Base-by-base conservation (phyloP, 2,888 invertebrate genomes). In the Uloborus plumipes region DNA sequence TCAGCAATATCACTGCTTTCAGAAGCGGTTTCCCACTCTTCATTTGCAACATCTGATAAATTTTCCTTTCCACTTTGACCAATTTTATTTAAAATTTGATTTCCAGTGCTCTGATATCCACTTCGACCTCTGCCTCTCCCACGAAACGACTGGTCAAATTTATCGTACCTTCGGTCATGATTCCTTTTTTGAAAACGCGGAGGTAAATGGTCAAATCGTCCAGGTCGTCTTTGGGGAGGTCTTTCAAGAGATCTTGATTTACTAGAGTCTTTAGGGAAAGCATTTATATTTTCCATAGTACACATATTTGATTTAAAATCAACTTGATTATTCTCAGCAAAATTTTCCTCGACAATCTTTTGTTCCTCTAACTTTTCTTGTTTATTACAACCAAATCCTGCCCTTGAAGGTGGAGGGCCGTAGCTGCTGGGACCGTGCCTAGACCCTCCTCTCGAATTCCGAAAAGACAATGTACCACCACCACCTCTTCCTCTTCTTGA, bases 401-500 rank as follows among this genome's bases (percentile, higher is more conserved):
- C 94, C 87, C 94, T 94, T 51, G 93, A 93, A 77, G 94, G 93
- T 0, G 94, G 94, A n/a, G 94, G 94, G 0, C 94, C 94, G 88
- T 94, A 94, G 7, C 93, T 93, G 85, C 91, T 91, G 78, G 93
- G 87, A 64, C 87, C 87, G 85, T 87, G 86, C 81, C 89, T 87
- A 65, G 87, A 74, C 73, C 85, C 86, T 55, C 88, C 88, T 85
- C 88, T 87, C 67, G 87, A 84, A 67, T 77, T 84, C 50, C 76
- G 55, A 51, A 86, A 85, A 26, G 86, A 84, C 11, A 79, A 75
- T 47, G 82, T 87, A 75, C 76, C 84, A 91, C 91, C 81, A 90
- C 91, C 92, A 18, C 94, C 95, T 84, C 96, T 91, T 7, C 96
- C 96, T 79, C 96, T 93, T 70, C 96, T 91, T 0, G 95, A 95